phyloP scores from a whole-genome alignment of 2,888 invertebrate species.

The Ryuthela nishihirai region DNA sequence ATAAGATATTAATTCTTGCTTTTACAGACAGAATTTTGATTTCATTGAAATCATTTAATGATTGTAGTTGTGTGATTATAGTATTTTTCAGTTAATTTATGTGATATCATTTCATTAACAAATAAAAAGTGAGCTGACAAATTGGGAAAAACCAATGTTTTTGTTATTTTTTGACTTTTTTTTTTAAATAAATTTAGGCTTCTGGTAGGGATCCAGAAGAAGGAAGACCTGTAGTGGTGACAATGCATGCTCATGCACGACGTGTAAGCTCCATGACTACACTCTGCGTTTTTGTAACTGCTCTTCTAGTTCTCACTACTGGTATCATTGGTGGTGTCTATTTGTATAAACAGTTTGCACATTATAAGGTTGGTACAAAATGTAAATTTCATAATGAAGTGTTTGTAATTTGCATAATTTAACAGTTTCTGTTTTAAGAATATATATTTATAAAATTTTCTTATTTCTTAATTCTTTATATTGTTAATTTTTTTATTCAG shows the following conservation, averaged over 20 bases:
- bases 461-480: background rate
- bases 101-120: too few relatives aligned
- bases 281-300: slow-evolving; percentile 64
- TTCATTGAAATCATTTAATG: too few relatives aligned
- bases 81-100: too few relatives aligned
- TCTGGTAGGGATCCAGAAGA: slow-evolving; percentile 39
- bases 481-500: background rate
- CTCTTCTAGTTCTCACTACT: slow-evolving; percentile 66
- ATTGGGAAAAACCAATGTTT: too few relatives aligned
- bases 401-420: too few relatives aligned
- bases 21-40: too few relatives aligned
- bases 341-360: slow-evolving; percentile 68
- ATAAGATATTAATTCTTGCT: too few relatives aligned
- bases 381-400: too few relatives aligned
- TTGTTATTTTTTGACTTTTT: background rate
- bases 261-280: slow-evolving; percentile 62
- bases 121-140: too few relatives aligned
- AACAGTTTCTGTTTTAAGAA: background rate
- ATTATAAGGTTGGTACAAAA: slow-evolving; percentile 51
- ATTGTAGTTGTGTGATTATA: too few relatives aligned
- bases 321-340: slow-evolving; percentile 67
- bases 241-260: slow-evolving; percentile 55
- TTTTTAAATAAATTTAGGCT: slow-evolving; percentile 33
- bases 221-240: slow-evolving; percentile 37
- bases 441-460: background rate